These are phyloP conservation scores for Hemibagrus wyckioides DNA, from an alignment of 2,113 vertebrate species.

Conservation along the genomic window DNA sequence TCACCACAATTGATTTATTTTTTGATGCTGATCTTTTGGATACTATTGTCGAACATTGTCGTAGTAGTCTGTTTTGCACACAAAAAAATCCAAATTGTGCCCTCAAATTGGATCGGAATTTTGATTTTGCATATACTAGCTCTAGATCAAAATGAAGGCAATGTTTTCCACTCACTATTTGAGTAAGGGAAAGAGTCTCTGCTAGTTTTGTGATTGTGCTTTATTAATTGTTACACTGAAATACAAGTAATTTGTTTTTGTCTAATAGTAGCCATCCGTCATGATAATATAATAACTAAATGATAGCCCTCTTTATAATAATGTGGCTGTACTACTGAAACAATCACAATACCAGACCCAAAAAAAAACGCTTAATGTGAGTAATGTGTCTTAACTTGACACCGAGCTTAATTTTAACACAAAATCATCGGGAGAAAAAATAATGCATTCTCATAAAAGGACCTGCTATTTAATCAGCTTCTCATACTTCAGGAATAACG, in stretches of 20 bases:
- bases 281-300: not conserved
- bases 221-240: not conserved
- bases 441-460: not conserved
- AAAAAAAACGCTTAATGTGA: not conserved
- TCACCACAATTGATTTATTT: not conserved
- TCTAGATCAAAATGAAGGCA: not conserved
- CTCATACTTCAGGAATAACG: not conserved
- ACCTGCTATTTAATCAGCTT: not conserved
- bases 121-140: too few relatives aligned
- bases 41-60: slow-evolving; percentile 42
- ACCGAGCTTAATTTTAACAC: not conserved
- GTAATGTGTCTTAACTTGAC: not conserved
- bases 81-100: slow-evolving; percentile 50
- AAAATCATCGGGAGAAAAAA: not conserved
- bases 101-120: slow-evolving; percentile 47
- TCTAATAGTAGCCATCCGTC: not conserved
- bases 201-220: not conserved
- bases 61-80: slow-evolving; percentile 46
- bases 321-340: not conserved
- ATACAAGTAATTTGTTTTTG: not conserved
- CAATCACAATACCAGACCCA: not conserved
- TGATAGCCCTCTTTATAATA: too few relatives aligned
- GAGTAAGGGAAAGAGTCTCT: not conserved
- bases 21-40: slow-evolving; percentile 36
- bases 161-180: not conserved